These are phyloP conservation scores for Calcarius lapponicus DNA, from an alignment of 2,797 vertebrate species.

Conservation along the genomic window DNA sequence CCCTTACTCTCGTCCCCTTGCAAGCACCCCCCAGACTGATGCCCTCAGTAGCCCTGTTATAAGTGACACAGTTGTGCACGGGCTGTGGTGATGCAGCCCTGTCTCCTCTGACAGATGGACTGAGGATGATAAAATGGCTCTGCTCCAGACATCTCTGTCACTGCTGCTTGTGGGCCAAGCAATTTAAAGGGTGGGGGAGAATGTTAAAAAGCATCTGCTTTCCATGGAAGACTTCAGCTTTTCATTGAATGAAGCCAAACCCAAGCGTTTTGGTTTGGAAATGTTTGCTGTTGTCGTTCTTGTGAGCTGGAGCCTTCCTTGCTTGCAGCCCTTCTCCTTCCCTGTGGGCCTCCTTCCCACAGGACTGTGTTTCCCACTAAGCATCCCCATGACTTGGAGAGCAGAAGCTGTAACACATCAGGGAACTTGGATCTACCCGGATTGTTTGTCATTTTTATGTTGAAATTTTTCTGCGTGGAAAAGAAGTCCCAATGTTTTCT, in stretches of 20 bases:
- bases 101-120: constrained; percentile 43
- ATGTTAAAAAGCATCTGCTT: constrained; percentile 61
- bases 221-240: constrained; percentile 21
- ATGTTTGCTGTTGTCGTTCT: not conserved
- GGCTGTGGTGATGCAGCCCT: not conserved
- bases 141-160: constrained; percentile 28
- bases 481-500: not conserved
- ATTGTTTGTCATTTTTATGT: not conserved
- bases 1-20: not conserved
- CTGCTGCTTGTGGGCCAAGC: constrained; percentile 39
- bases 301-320: not conserved
- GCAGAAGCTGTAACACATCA: not conserved
- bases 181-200: constrained; percentile 25
- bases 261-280: constrained; percentile 1
- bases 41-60: not conserved
- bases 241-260: constrained; percentile 31
- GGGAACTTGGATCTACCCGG: not conserved
- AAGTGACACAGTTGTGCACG: accelerated
- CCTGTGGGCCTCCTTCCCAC: not conserved
- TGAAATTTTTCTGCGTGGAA: not conserved
- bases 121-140: constrained; percentile 32
- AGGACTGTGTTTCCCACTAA: not conserved
- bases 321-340: not conserved
- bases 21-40: not conserved
- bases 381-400: not conserved